Percentiles rank a stretch among this genome's conserved stretches.
Evolutionary conservation across 2,797 vertebrate genomes (phyloP).

Genomic region (Galagoides demidoff): DNA sequence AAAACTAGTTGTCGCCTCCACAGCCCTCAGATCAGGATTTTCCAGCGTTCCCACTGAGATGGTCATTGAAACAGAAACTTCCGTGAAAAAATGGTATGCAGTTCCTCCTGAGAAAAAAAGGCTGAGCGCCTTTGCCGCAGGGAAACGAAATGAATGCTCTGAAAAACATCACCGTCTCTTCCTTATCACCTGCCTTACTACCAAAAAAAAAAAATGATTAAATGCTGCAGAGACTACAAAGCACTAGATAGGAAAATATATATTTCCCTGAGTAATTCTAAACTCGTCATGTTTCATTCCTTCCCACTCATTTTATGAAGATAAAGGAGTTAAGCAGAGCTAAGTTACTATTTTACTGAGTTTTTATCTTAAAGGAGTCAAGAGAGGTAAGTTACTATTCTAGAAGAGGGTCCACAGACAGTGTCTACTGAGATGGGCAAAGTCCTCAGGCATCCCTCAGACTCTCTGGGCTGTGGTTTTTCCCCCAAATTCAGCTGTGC

Average conservation of each 20-base stretch:
- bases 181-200: background rate
- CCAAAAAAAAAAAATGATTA: background rate
- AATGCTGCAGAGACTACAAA: background rate
- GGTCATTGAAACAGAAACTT: conserved; percentile 39
- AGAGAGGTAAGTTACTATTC: background rate
- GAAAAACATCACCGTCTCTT: conserved; percentile 15
- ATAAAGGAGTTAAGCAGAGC: background rate
- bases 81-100: conserved; percentile 37
- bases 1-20: background rate
- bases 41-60: background rate
- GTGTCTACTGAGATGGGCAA: background rate
- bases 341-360: conserved; percentile 3
- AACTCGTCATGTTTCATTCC: conserved; percentile 13
- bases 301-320: conserved; percentile 29
- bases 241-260: conserved; percentile 12
- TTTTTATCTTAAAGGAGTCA: background rate
- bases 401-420: background rate
- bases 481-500: background rate
- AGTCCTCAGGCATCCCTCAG: background rate
- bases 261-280: background rate
- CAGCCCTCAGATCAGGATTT: background rate
- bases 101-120: background rate
- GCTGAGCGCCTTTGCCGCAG: background rate
- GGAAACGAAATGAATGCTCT: conserved; percentile 10
- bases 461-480: background rate